Evolutionary conservation across 2,888 invertebrate genomes (phyloP).

Genomic region (Apocheima hispidaria): DNA sequence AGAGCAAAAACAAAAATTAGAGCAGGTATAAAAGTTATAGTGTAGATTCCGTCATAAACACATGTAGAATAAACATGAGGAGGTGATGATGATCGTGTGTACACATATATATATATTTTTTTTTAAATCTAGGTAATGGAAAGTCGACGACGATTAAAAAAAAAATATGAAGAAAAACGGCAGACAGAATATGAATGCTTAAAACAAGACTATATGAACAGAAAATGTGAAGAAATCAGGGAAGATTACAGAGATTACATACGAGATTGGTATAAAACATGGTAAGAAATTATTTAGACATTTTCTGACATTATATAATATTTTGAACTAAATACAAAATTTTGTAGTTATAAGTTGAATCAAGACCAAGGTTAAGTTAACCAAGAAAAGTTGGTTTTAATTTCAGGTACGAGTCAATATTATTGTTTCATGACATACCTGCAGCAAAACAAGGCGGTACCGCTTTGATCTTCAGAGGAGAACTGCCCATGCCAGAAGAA

Average conservation of each 20-base stretch:
- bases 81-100: no score
- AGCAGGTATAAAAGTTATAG: slow-evolving; percentile 51
- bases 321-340: neutral
- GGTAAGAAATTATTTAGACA: slow-evolving; percentile 52
- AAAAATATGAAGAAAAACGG: slow-evolving; percentile 55
- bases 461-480: slow-evolving; percentile 60
- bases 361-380: no score
- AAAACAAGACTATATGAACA: slow-evolving; percentile 53
- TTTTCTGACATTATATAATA: neutral
- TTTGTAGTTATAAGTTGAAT: no score
- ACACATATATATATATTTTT: no score
- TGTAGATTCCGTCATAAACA: neutral
- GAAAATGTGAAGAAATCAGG: slow-evolving; percentile 50
- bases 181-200: slow-evolving; percentile 45
- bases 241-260: slow-evolving; percentile 66
- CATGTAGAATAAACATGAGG: no score
- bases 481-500: slow-evolving; percentile 61
- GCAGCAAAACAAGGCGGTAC: slow-evolving; percentile 59
- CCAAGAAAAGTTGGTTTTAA: neutral
- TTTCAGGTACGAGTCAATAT: slow-evolving; percentile 64
- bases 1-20: slow-evolving; percentile 39
- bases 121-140: neutral
- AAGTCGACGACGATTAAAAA: slow-evolving; percentile 35
- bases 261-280: slow-evolving; percentile 69
- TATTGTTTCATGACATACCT: slow-evolving; percentile 68